Evolutionary conservation across 2,888 invertebrate genomes (phyloP), one percentile per base, ranked within the genome.

Genomic region (Eutolmus rufibarbis): DNA sequence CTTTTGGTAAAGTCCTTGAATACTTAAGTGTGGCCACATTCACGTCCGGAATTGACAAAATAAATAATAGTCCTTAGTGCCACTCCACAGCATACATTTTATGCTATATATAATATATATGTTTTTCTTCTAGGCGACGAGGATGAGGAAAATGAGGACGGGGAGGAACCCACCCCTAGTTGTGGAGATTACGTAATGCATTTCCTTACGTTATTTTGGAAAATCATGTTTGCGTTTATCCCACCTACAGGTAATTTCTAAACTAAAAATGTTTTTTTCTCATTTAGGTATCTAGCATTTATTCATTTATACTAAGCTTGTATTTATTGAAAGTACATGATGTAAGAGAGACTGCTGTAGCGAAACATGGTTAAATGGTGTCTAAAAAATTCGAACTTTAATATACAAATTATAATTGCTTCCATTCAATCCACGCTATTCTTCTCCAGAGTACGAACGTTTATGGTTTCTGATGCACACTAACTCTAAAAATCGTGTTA

Each of bases 201-300:
- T 93, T 96, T 97, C 91, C 93, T 99, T 89, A 98, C 99, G 14
- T 94, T 99, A 88, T 98, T 99, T 94, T 99, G 99, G 99, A 99
- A 99, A 94, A 94, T 99, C 86, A 93, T 98, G 88, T 99, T 99
- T 93, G 99, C 99, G 88, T 97, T 98, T 93, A 97, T 99, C 89
- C 99, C 99, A 90, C 99, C 99, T 34, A 99, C 99, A 93, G 98
- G 98, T 97, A 93, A 93, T 76, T 78, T 85, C n/a, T 76, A 16
- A 76, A 37, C 14, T 76, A 16, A 76, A 76, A 37, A 9, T 34
- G 0, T n/a, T 34, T 16, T 0, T 76, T 76, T 76, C 2, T 40
- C 9, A 40, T 12, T 40, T 40, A n/a, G n/a, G n/a, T n/a, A 40
- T 12, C 40, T 12, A 40, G 40, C 40, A 40, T 40, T 40, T 37